Base-by-base conservation (phyloP, 2,113 vertebrate genomes). In the Lamprologus ornatipinnis region DNA sequence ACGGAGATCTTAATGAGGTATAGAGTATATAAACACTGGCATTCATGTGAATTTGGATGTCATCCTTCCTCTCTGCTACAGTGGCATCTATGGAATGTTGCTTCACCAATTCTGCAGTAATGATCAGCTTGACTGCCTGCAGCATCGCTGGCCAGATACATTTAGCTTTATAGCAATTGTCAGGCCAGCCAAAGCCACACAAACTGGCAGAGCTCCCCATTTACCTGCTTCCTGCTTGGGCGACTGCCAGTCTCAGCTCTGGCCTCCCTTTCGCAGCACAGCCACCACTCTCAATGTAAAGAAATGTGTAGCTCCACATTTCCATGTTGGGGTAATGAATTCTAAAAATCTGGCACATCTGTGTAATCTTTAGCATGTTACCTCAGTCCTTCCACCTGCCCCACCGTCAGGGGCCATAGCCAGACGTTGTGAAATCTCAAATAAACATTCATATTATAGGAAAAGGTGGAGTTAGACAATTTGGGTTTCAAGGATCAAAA, bases 1-100 rank as follows among this genome's bases (percentile, higher is more conserved):
- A 70, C 68, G n/a, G 26, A 4, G 26, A 90, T 88, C 85, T 87
- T 89, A 91, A 92, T 90, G 88, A 94, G 93, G 73, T 79, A 15
- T 85, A 68, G 10, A 84, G 55, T 82, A 79, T 47, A 88, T 53
- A 91, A 92, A 91, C 81, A 79, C 63, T 5, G 54, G 26, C 68
- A 63, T 70, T 42, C 60, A 55, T 88, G 81, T 75, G 81, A 73
- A 65, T 84, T 85, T 60, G 26, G 86, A 88, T 85, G 31, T 57
- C 81, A 83, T 83, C 26, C 51, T 40, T 73, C 68, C 33, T 33
- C 78, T 26, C 12, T 81, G 79, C 55, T 47, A 53, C 80, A 85
- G 65, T 31, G 19, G 47, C 82, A 11, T 86, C 79, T 37, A 80
- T 2, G 6, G 21, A 40, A 8, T 8, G 6, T 73, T 54, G 81